Evolutionary conservation across 2,888 invertebrate genomes (phyloP).

Genomic region (Rhyacophila evoluta): DNA sequence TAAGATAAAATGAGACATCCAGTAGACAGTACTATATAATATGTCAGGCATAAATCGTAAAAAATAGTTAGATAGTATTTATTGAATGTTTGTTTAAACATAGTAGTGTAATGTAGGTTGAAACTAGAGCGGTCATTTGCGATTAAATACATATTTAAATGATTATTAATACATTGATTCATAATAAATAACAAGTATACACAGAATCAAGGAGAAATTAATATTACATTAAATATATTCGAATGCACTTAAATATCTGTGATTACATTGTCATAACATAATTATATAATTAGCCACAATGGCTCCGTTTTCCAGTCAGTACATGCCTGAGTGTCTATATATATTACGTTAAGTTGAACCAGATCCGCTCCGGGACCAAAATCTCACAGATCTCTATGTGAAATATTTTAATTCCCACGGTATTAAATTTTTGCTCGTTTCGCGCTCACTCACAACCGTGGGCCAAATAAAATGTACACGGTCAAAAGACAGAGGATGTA

Average conservation of each 20-base stretch:
- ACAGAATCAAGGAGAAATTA: too few species aligned
- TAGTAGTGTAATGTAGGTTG: too few species aligned
- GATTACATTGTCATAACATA: neutral
- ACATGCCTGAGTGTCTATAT: neutral
- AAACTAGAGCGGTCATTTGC: too few species aligned
- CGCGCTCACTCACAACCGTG: neutral
- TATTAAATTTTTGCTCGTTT: neutral
- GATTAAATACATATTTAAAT: too few species aligned
- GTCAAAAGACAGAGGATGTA: neutral
- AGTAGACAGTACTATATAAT: too few species aligned
- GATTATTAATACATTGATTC: too few species aligned
- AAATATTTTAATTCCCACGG: conserved; percentile 19
- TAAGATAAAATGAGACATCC: too few species aligned
- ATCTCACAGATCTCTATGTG: conserved; percentile 24
- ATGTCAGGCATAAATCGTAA: too few species aligned
- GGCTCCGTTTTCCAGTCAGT: neutral
- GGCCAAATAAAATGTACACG: conserved; percentile 15
- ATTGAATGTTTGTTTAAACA: too few species aligned
- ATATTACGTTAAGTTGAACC: neutral
- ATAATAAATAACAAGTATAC: too few species aligned
- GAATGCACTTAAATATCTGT: neutral
- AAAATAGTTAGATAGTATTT: too few species aligned
- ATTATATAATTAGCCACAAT: neutral
- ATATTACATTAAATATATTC: too few species aligned
- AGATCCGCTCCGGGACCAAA: neutral